These are phyloP conservation scores for Coecobrya sp. DNA, from an alignment of 2,888 invertebrate species.

Conservation along the genomic window DNA sequence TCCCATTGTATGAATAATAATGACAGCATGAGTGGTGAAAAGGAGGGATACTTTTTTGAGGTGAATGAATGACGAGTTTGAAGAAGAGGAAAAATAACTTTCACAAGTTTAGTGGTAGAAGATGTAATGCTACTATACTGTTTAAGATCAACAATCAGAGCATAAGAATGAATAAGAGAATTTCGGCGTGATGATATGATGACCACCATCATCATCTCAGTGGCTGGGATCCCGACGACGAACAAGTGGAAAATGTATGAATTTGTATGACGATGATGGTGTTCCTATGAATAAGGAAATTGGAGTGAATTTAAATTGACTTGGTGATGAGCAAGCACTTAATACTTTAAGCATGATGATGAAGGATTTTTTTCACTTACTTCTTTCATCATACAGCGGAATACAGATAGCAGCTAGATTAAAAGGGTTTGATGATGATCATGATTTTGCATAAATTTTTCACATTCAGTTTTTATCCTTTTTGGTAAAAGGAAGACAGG, in stretches of 20 bases:
- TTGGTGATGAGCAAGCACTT: slow-evolving; percentile 63
- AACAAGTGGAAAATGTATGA: slow-evolving; percentile 13
- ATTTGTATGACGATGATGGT: slow-evolving; percentile 4
- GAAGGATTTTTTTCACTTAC: slow-evolving; percentile 44
- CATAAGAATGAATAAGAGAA: background rate
- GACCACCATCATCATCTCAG: background rate
- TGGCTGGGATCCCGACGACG: background rate
- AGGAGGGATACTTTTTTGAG: background rate
- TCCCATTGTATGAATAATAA: slow-evolving; percentile 5
- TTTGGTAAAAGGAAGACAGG: background rate
- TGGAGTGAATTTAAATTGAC: slow-evolving; percentile 59
- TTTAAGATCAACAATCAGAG: background rate
- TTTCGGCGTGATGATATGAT: background rate
- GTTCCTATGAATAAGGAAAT: slow-evolving; percentile 47
- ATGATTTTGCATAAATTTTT: slow-evolving; percentile 76
- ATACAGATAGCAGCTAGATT: background rate
- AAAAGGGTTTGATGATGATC: slow-evolving; percentile 40
- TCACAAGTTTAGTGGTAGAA: background rate
- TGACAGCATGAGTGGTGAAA: background rate
- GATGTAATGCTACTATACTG: background rate
- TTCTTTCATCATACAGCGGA: background rate
- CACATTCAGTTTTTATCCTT: slow-evolving; percentile 39
- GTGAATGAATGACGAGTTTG: background rate
- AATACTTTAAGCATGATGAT: slow-evolving; percentile 52
- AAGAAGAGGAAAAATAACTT: background rate